These are phyloP conservation scores for Hephaestus fuliginosus DNA, from an alignment of 2,797 vertebrate genomes.

Conservation along the genomic window DNA sequence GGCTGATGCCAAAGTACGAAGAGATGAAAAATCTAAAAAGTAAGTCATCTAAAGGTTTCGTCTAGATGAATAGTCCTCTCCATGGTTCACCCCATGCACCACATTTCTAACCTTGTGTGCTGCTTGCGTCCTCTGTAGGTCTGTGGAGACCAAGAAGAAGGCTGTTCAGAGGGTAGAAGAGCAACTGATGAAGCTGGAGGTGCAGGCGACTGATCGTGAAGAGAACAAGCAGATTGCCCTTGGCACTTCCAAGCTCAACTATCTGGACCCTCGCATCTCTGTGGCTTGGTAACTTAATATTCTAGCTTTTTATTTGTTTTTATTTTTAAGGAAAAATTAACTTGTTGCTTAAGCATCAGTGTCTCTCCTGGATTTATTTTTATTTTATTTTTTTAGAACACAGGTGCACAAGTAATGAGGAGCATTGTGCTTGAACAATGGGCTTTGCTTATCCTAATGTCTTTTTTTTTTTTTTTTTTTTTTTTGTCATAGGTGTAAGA, in stretches of 20 bases:
- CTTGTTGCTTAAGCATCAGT: no score
- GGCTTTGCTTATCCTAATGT: background rate
- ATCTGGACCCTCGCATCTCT: slow-evolving; percentile 96
- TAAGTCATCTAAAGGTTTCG: slow-evolving; percentile 76
- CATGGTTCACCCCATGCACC: background rate
- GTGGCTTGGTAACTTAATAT: slow-evolving; percentile 92
- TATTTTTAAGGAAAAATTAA: no score
- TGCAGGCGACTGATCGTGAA: slow-evolving; percentile 96
- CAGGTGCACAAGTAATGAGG: no score
- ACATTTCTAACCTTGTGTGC: background rate
- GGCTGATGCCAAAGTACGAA: slow-evolving; percentile 96
- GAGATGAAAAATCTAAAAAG: slow-evolving; percentile 97
- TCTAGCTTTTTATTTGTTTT: background rate
- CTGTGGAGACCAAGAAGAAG: slow-evolving; percentile 95
- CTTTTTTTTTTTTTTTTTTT: background rate
- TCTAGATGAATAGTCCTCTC: background rate
- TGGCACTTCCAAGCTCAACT: slow-evolving; percentile 98
- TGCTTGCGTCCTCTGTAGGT: slow-evolving; percentile 70
- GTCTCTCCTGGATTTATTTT: no score
- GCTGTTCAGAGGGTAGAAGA: slow-evolving; percentile 95
- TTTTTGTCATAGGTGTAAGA: slow-evolving; percentile 91
- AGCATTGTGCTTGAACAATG: background rate
- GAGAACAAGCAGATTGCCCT: slow-evolving; percentile 99
- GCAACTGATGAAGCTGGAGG: slow-evolving; percentile 98
- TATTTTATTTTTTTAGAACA: no score